A percentile compares a stretch with the other conserved stretches of the same genome.
Conservation (phyloP, 2,113 vertebrate species). For the Gracilinanus agilis region DNA sequence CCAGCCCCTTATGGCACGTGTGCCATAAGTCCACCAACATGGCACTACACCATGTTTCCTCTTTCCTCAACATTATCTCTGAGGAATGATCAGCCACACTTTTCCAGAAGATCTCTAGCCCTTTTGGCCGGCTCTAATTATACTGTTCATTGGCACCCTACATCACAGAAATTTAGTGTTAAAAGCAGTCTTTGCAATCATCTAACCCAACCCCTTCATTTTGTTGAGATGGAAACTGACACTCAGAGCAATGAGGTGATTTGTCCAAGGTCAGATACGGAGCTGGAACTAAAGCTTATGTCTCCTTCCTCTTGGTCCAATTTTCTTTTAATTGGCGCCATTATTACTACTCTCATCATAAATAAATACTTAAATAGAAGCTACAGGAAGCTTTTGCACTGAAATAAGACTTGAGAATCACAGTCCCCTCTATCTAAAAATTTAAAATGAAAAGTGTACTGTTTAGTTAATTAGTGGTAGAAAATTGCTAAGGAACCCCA, state of each 20-base stretch:
- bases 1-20: no score
- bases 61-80: background rate
- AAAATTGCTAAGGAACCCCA: slow-evolving; percentile 4
- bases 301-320: slow-evolving; percentile 11
- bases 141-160: background rate
- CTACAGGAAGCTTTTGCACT: background rate
- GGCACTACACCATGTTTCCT: background rate
- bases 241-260: background rate
- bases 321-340: slow-evolving; percentile 32
- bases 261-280: background rate
- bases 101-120: background rate
- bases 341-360: background rate
- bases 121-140: background rate
- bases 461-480: slow-evolving; percentile 44
- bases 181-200: background rate
- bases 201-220: background rate
- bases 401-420: background rate
- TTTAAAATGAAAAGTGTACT: slow-evolving; percentile 16
- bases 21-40: no score
- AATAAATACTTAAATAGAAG: slow-evolving; percentile 50
- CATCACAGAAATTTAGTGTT: background rate
- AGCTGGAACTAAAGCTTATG: background rate
- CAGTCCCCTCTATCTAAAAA: background rate
- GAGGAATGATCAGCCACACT: background rate
- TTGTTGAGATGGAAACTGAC: background rate